Conservation (phyloP, 2,113 vertebrate genomes). For the Micromys minutus region DNA sequence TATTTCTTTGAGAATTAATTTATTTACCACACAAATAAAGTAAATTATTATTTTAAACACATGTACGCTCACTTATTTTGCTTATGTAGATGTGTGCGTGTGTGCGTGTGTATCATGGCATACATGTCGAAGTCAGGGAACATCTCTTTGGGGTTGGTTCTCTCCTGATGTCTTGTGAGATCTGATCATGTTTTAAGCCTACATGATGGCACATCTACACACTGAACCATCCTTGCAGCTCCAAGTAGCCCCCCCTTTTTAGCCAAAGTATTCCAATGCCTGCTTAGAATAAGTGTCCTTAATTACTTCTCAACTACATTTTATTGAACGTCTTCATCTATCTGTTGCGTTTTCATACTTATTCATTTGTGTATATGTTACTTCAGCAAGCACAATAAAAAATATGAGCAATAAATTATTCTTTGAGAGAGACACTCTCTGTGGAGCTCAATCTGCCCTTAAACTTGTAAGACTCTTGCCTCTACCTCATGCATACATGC, state of each 20-base stretch:
- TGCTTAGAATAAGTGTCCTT: neutral
- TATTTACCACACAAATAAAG: neutral
- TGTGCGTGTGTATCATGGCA: neutral
- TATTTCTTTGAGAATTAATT: neutral
- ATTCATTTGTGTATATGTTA: neutral
- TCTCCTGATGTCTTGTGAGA: neutral
- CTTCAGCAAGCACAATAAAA: neutral
- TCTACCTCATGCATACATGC: neutral
- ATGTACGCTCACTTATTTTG: neutral
- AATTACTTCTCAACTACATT: neutral
- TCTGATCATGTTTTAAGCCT: neutral
- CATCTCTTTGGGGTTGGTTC: neutral
- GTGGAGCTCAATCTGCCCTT: neutral
- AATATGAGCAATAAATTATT: neutral
- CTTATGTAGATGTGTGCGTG: neutral
- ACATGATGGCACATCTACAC: neutral
- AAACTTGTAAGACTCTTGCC: neutral
- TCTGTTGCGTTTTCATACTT: neutral
- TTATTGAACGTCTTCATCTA: neutral
- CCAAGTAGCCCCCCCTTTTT: neutral
- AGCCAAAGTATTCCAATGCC: neutral
- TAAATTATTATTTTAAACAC: neutral
- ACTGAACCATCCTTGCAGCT: neutral
- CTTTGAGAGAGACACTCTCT: neutral
- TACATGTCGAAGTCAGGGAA: neutral